A percentile compares a stretch with the other conserved stretches of the same genome.
These are phyloP conservation scores for Apostichopus japonicus DNA, from an alignment of 35 echinoderm and acorn worm genomes.

Conservation along the genomic window DNA sequence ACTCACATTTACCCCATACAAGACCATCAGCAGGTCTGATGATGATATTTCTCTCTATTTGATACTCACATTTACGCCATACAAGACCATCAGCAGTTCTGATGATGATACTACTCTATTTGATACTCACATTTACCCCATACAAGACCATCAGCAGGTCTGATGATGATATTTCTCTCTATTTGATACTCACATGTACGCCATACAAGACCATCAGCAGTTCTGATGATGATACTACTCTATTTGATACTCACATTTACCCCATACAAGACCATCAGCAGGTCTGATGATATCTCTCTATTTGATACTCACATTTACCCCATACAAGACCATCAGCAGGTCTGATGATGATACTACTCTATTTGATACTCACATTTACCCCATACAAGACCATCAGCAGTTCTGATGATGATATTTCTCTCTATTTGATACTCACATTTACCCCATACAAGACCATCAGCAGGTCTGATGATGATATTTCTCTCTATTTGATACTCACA, in stretches of 20 bases:
- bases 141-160: conserved; percentile 71
- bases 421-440: conserved; percentile 73
- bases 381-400: conserved; percentile 82
- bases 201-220: conserved; percentile 82
- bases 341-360: too few relatives aligned
- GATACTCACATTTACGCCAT: conserved; percentile 76
- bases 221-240: too few relatives aligned
- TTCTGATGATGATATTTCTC: too few relatives aligned
- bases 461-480: too few relatives aligned
- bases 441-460: conserved; percentile 90
- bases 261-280: conserved; percentile 86
- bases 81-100: conserved; percentile 72
- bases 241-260: conserved; percentile 78
- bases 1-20: conserved; percentile 90
- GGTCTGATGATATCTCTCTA: too few relatives aligned
- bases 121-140: conserved; percentile 81
- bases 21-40: conserved; percentile 65
- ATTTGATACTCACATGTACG: conserved; percentile 82
- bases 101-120: too few relatives aligned
- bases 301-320: conserved; percentile 67
- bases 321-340: conserved; percentile 77
- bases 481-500: conserved; percentile 68
- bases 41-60: too few relatives aligned
- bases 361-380: conserved; percentile 64
- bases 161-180: too few relatives aligned